Evolutionary conservation across 92 coral and sea anemone genomes (phyloP), one percentile per base, ranked within the genome.

Genomic region (Meandrina meandrites): DNA sequence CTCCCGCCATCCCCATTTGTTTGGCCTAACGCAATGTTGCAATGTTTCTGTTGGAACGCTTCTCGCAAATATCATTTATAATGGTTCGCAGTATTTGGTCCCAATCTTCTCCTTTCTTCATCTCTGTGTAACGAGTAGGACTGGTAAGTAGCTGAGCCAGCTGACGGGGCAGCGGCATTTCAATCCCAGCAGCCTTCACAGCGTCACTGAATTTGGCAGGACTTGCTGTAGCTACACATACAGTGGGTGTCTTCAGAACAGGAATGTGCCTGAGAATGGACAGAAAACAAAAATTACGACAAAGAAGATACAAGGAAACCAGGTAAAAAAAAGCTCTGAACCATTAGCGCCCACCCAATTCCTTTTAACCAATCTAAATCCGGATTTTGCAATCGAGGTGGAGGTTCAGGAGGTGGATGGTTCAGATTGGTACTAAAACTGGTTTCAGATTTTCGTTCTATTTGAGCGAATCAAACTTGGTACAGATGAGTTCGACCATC

Each of bases 181-280:
- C 86, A 40, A 96, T 93, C 54, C 91, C 88, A 8, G 96, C 94
- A 75, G 94, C 94, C 89, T 91, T 87, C 35, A 96, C 90, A 32
- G 98, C 94, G 74, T 93, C 98, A 0, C 89, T 88, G 81, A 96
- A 96, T 86, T 96, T 96, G 24, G 92, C 96, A 1, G 98, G 95
- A 79, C 96, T 94, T 36, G 98, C 98, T 36, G 98, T 93, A 0
- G 98, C 96, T 30, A 96, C 79, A 31, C 94, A 90, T 18, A 94
- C 92, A n/a, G 74, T 78, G 37, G 92, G 90, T 28, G 76, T 58
- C 80, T 35, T 56, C n/a, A 78, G 54, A 31, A 34, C 82, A 16
- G 79, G 64, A 50, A 53, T 10, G 37, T 76, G 86, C 79, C 84
- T 83, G 80, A 50, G 27, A 66, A 68, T 56, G 74, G 51, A 82